Conservation (phyloP, 2,888 invertebrate genomes). For the Blastobasis lacticolella region DNA sequence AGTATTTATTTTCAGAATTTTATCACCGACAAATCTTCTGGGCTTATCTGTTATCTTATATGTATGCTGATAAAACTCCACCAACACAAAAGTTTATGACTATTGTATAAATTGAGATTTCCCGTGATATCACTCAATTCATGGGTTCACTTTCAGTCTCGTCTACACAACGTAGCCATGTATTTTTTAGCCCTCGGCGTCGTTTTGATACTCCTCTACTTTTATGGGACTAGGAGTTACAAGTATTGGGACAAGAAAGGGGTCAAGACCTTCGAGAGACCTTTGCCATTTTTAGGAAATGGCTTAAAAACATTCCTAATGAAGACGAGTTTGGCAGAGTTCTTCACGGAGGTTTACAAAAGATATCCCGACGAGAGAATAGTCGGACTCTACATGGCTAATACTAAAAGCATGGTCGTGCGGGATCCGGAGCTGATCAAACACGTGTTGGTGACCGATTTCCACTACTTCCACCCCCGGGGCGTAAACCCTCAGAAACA, state of each 20-base stretch:
- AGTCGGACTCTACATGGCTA: constrained; percentile 40
- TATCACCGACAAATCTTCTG: too few species aligned
- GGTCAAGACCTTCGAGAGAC: constrained; percentile 17
- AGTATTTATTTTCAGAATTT: too few species aligned
- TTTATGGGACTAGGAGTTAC: constrained; percentile 19
- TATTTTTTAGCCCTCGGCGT: background rate
- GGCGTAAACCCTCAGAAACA: constrained; percentile 30
- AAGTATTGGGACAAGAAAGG: constrained; percentile 19
- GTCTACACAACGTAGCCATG: background rate
- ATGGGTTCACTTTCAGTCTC: too few species aligned
- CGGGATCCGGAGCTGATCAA: constrained; percentile 44
- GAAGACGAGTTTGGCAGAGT: constrained; percentile 17
- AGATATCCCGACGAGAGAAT: constrained; percentile 39
- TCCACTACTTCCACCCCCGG: constrained; percentile 36
- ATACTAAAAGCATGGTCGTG: constrained; percentile 34
- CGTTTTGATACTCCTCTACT: constrained; percentile 6
- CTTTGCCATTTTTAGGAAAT: constrained; percentile 20
- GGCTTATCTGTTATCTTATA: too few species aligned
- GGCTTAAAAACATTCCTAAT: constrained; percentile 13
- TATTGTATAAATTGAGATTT: too few species aligned
- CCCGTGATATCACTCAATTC: too few species aligned
- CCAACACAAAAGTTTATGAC: too few species aligned
- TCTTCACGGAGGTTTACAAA: constrained; percentile 33
- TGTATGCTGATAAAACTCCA: too few species aligned
- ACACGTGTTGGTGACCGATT: constrained; percentile 38